Evolutionary conservation across 2,113 vertebrate genomes (phyloP), one percentile per base, ranked within the genome.

Genomic region (Embiotoca jacksoni): DNA sequence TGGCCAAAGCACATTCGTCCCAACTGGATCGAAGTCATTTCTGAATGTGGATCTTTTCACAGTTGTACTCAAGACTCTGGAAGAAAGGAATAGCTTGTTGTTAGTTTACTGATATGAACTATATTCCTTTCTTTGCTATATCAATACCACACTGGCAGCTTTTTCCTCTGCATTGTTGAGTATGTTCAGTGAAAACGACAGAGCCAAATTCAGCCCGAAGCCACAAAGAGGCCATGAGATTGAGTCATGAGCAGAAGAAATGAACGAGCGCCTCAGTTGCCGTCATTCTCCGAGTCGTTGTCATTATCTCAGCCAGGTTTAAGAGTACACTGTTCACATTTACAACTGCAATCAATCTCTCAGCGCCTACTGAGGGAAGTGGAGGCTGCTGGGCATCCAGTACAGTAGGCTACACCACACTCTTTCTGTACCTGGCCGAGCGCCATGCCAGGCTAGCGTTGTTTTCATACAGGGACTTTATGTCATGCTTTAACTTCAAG

Each of bases 271-370:
- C 23, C 23, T 61, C 63, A 58, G 16, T 41, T 44, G 31, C 62
- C 79, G 85, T 81, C 73, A 66, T 44, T 67, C 75, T 60, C 37
- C 39, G 49, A 65, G 77, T 61, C 73, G 71, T 67, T 58, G 50
- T 57, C 58, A 78, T 87, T 74, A 72, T 4, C 56, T 58, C 55
- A 76, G 39, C 61, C 10, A 32, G 52, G 74, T 52, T 81, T 72
- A 31, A 57, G 44, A 66, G 70, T 33, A 84, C 85, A 86, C 82
- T 87, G 83, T 86, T 75, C 67, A 87, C 79, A 83, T 85, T 88
- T 60, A 78, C 76, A 79, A 75, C 41, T 70, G 76, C 77, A 71
- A 66, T 64, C 32, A 56, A 44, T 92, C 89, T 75, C 69, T 90
- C 89, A 88, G 79, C 88, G 89, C 76, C 84, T 90, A 73, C 37